phyloP scores from a whole-genome alignment of 2,797 vertebrate species.

The Rhinogobio ventralis region DNA sequence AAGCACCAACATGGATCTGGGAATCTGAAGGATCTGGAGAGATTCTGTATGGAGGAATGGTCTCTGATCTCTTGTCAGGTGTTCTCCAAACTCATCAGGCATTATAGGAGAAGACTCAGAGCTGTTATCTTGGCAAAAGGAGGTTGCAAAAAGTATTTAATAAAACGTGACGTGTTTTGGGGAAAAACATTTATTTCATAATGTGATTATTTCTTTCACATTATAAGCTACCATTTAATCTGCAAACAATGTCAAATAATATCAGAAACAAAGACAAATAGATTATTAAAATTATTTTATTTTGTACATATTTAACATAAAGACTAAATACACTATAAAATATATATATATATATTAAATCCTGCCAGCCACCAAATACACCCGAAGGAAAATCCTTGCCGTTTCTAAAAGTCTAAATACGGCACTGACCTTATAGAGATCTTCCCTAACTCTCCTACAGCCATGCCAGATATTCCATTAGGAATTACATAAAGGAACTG shows the following conservation, averaged over 20 bases:
- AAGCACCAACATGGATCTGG: no score
- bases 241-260: neutral
- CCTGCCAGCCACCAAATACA: constrained; percentile 5
- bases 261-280: neutral
- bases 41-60: no score
- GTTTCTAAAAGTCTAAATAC: constrained; percentile 41
- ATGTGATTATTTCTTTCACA: no score
- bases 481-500: constrained; percentile 29
- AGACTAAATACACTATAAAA: constrained; percentile 20
- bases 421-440: constrained; percentile 57
- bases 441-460: constrained; percentile 47
- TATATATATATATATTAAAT: neutral
- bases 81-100: no score
- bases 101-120: no score
- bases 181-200: no score
- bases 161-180: no score
- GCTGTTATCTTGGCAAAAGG: no score
- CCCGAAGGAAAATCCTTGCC: neutral
- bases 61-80: no score
- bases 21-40: no score
- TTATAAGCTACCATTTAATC: neutral
- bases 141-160: no score
- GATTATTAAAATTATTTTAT: constrained; percentile 25
- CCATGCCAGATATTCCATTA: constrained; percentile 43
- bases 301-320: constrained; percentile 16